These are phyloP conservation scores for Pangasius larnaudii DNA, from an alignment of 2,797 vertebrate genomes.

Conservation along the genomic window DNA sequence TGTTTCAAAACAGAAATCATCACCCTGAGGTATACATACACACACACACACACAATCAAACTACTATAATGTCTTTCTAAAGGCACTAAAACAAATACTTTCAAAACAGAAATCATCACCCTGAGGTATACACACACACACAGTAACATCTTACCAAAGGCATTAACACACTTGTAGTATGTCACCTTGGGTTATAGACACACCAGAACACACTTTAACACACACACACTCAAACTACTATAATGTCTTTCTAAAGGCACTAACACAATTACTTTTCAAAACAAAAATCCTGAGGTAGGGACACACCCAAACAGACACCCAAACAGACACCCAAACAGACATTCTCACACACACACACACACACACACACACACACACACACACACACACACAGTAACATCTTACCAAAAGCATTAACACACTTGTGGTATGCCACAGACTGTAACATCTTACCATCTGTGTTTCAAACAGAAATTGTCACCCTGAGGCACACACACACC, in stretches of 20 bases:
- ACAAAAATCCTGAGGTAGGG: neutral
- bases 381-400: neutral
- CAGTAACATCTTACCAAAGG: neutral
- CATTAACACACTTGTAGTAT: neutral
- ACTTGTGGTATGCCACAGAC: no score
- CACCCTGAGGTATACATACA: neutral
- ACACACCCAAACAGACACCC: neutral
- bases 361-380: neutral
- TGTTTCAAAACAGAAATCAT: neutral
- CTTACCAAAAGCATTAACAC: no score
- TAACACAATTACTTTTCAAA: no score
- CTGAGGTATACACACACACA: neutral
- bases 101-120: neutral
- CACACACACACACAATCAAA: no score
- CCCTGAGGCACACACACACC: neutral
- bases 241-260: neutral
- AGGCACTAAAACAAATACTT: no score
- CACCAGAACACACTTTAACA: neutral
- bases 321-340: no score
- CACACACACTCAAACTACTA: no score
- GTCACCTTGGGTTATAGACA: no score
- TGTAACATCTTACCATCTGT: no score
- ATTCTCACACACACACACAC: neutral
- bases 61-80: no score
- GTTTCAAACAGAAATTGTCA: neutral